Percentiles rank a stretch among this genome's conserved stretches.
Evolutionary conservation across 2,113 vertebrate genomes (phyloP).

Genomic region (Zosterops japonicus): DNA sequence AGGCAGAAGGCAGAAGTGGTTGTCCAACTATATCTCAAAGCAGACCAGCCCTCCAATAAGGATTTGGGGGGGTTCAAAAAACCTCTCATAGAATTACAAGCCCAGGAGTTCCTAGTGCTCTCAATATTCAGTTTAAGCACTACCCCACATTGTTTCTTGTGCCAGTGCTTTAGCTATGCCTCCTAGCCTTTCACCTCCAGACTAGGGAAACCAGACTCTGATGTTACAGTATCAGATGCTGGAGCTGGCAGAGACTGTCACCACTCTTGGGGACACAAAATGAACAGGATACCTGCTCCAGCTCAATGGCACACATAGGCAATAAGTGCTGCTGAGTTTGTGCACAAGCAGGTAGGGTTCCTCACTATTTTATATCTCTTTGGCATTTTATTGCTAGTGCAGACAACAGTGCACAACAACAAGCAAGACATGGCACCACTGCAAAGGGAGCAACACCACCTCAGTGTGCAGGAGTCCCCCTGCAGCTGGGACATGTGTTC

Average conservation of each 20-base stretch:
- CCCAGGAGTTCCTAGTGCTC: not conserved
- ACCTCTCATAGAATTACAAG: not conserved
- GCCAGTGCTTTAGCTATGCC: not conserved
- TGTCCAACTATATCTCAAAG: not conserved
- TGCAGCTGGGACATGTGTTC: not conserved
- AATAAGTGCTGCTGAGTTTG: not conserved
- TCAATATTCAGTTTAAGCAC: not conserved
- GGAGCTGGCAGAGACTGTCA: not conserved
- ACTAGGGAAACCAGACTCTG: not conserved
- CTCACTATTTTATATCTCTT: not conserved
- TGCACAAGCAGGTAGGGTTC: not conserved
- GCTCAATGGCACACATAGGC: not conserved
- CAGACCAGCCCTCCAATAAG: not conserved
- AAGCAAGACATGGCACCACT: not conserved
- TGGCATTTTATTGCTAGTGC: not conserved
- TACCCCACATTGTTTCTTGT: not conserved
- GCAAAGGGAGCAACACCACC: not conserved
- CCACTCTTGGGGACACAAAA: not conserved
- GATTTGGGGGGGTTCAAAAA: not conserved
- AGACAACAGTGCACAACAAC: rapidly evolving
- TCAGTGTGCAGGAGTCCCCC: rapidly evolving
- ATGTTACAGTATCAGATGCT: not conserved
- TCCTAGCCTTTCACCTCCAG: not conserved
- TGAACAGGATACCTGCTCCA: not conserved
- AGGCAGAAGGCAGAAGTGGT: not conserved